Percentiles rank a stretch among this genome's conserved stretches.
phyloP scores from a whole-genome alignment of 2,113 vertebrate species.

The Microtus oregoni region DNA sequence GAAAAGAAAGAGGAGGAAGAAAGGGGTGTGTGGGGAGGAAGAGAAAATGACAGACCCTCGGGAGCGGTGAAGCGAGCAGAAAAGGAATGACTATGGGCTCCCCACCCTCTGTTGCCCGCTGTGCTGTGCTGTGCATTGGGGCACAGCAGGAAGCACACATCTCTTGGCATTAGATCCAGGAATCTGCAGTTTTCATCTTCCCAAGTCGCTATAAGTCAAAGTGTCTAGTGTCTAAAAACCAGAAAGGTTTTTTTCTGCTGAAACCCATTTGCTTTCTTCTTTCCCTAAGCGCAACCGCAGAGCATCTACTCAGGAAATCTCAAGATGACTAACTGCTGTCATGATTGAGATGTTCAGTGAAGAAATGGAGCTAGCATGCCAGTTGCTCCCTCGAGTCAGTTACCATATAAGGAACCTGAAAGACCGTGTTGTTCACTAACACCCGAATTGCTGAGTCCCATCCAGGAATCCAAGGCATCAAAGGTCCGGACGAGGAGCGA shows the following conservation, averaged over 20 bases:
- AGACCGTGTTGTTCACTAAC: not conserved
- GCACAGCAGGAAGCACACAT: no score
- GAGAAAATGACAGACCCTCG: not conserved
- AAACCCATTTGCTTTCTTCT: not conserved
- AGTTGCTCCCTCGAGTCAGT: not conserved
- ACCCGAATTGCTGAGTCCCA: not conserved
- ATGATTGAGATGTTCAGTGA: no score
- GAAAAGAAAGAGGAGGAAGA: no score
- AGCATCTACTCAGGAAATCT: not conserved
- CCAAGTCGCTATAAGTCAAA: no score
- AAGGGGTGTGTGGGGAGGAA: no score
- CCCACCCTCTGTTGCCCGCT: not conserved
- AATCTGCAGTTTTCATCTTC: not conserved
- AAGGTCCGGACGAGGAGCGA: not conserved
- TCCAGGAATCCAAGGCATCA: not conserved
- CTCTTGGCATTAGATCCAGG: not conserved
- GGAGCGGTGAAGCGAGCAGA: no score
- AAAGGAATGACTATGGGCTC: not conserved
- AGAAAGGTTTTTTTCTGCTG: not conserved
- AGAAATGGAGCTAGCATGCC: not conserved
- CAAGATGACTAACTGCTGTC: not conserved
- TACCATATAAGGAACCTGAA: not conserved
- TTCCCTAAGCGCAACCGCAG: not conserved
- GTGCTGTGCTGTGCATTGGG: not conserved
- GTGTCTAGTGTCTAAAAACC: not conserved